Evolutionary conservation across 2,888 invertebrate genomes (phyloP).

Genomic region (Caenorhabditis sp.): DNA sequence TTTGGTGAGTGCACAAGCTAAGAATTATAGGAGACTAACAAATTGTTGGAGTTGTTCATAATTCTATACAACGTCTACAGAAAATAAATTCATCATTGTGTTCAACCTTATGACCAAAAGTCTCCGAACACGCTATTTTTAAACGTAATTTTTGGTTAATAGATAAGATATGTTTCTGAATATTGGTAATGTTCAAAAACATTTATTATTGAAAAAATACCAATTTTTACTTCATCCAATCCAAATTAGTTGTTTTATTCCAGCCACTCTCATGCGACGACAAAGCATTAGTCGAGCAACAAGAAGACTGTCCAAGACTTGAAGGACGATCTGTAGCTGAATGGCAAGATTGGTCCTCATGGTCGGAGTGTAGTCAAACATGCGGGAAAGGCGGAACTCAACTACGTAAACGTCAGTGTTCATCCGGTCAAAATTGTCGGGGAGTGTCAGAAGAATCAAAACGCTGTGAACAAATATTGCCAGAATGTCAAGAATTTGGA

Average conservation of each 20-base stretch:
- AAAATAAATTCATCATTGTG: too few relatives aligned
- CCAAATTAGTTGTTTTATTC: too few relatives aligned
- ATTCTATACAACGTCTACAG: too few relatives aligned
- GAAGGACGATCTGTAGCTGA: constrained; percentile 27
- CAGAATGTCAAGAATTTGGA: constrained; percentile 50
- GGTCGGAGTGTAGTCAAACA: constrained; percentile 52
- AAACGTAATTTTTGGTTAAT: too few relatives aligned
- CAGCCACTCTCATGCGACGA: constrained; percentile 53
- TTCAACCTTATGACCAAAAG: too few relatives aligned
- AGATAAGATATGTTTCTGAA: too few relatives aligned
- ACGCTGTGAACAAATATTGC: constrained; percentile 49
- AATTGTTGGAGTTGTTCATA: too few relatives aligned
- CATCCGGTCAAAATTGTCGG: constrained; percentile 30
- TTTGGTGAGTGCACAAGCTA: constrained; percentile 37
- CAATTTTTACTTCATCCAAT: too few relatives aligned
- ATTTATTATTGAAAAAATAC: too few relatives aligned
- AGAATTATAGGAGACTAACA: too few relatives aligned
- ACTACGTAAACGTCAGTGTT: constrained; percentile 39
- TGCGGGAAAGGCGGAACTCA: constrained; percentile 49
- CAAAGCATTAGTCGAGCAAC: constrained; percentile 58
- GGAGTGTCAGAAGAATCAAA: constrained; percentile 54
- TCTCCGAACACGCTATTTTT: too few relatives aligned
- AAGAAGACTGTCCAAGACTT: constrained; percentile 57
- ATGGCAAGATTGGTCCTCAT: constrained; percentile 48
- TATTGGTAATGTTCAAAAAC: too few relatives aligned